These are phyloP conservation scores for Pangasius larnaudii DNA, from an alignment of 2,797 vertebrate species.

Conservation along the genomic window DNA sequence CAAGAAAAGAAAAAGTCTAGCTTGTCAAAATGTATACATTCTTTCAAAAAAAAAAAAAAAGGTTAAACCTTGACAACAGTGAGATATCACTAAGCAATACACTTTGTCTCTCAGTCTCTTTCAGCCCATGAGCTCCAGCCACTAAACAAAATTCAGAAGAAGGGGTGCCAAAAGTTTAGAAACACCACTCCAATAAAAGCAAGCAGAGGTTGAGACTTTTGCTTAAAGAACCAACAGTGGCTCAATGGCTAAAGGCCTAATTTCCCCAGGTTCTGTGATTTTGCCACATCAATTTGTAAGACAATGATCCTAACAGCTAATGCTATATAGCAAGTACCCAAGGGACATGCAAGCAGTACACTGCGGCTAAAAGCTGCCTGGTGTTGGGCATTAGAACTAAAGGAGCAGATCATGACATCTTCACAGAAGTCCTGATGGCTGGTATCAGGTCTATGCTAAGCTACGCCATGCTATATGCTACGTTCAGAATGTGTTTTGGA, in stretches of 20 bases:
- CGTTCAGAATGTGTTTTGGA: neutral
- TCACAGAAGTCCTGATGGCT: neutral
- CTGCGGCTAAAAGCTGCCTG: neutral
- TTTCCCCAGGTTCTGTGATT: neutral
- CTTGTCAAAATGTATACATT: neutral
- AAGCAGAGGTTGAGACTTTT: neutral
- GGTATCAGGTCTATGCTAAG: neutral
- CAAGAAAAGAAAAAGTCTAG: neutral
- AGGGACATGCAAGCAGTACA: neutral
- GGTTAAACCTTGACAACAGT: neutral
- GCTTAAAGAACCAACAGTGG: neutral
- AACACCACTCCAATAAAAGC: neutral
- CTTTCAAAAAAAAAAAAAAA: neutral
- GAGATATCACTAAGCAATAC: neutral
- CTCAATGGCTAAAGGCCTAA: neutral
- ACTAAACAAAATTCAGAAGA: neutral
- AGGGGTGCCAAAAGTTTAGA: neutral
- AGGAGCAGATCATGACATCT: neutral
- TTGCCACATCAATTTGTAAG: neutral
- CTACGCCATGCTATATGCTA: neutral
- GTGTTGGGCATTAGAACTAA: neutral
- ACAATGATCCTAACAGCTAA: neutral
- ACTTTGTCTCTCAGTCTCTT: neutral
- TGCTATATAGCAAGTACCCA: neutral
- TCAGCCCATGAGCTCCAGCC: neutral